These are phyloP conservation scores for Muntiacus muntjak DNA, from an alignment of 2,113 vertebrate genomes.

Conservation along the genomic window DNA sequence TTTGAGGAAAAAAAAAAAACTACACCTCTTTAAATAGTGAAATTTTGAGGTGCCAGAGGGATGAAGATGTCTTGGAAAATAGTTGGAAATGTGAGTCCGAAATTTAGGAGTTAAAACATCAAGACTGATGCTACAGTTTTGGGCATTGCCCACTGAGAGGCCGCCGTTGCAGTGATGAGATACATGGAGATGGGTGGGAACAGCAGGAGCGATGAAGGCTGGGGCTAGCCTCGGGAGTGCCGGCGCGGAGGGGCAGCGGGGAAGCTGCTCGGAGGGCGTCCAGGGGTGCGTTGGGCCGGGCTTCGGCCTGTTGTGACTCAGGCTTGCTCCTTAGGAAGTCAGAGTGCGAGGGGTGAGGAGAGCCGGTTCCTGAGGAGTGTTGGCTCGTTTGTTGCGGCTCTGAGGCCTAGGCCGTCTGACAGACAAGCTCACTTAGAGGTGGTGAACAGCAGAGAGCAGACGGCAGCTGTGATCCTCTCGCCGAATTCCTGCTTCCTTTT, in stretches of 20 bases:
- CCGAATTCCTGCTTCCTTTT: background rate
- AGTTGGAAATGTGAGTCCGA: background rate
- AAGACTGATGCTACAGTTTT: background rate
- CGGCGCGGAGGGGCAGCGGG: fast-evolving
- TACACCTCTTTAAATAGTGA: background rate
- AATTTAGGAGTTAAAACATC: background rate
- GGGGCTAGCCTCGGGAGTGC: background rate
- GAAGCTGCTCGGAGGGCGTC: fast-evolving
- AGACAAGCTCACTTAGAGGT: background rate
- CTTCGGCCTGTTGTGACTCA: background rate
- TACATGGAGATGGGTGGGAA: too few relatives aligned
- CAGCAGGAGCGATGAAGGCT: background rate
- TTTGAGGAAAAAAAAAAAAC: slow-evolving; percentile 24
- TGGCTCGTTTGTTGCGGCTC: background rate
- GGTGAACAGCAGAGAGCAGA: background rate
- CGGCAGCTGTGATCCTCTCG: background rate
- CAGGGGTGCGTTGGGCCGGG: fast-evolving
- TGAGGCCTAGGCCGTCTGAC: background rate
- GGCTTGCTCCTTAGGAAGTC: background rate
- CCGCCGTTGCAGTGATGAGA: background rate
- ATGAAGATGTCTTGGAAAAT: background rate
- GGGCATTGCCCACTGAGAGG: background rate
- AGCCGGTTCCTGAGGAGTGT: background rate
- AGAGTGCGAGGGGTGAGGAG: background rate
- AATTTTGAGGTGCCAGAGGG: background rate